phyloP scores from a whole-genome alignment of 2,113 vertebrate genomes.

The Plectropomus leopardus region DNA sequence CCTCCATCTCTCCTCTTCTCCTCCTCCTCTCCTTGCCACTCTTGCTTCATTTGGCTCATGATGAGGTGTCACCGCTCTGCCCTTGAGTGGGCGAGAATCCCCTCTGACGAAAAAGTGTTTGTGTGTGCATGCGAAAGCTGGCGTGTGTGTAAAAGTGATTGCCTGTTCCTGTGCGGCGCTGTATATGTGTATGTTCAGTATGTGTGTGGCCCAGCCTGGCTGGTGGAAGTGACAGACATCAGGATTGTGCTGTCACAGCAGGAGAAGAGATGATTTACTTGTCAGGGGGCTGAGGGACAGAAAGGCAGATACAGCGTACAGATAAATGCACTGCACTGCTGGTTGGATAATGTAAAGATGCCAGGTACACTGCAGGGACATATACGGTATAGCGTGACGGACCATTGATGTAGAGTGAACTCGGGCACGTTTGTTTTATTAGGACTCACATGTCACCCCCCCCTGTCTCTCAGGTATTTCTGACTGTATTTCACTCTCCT shows the following conservation, averaged over 20 bases:
- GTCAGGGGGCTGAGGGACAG: conserved; percentile 72
- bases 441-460: conserved; percentile 27
- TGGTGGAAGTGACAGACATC: conserved; percentile 70
- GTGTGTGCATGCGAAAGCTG: conserved; percentile 33
- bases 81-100: conserved; percentile 77
- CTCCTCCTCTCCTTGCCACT: conserved; percentile 64
- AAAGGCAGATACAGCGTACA: conserved; percentile 61
- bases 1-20: conserved; percentile 59
- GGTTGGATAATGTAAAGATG: conserved; percentile 63
- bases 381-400: conserved; percentile 24
- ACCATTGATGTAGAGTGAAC: conserved; percentile 29
- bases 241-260: conserved; percentile 76
- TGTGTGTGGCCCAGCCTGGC: conserved; percentile 62
- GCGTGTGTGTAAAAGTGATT: conserved; percentile 59
- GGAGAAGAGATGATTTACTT: conserved; percentile 78
- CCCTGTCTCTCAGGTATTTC: neutral
- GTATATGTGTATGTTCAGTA: conserved; percentile 11
- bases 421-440: conserved; percentile 31
- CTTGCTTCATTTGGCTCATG: conserved; percentile 79
- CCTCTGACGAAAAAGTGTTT: conserved; percentile 62
- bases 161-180: conserved; percentile 24
- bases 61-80: conserved; percentile 78
- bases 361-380: conserved; percentile 40
- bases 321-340: conserved; percentile 69
- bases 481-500: conserved; percentile 1